Base-by-base conservation (phyloP, 1,140 invertebrate genomes). In the Odontomachus brunneus region DNA sequence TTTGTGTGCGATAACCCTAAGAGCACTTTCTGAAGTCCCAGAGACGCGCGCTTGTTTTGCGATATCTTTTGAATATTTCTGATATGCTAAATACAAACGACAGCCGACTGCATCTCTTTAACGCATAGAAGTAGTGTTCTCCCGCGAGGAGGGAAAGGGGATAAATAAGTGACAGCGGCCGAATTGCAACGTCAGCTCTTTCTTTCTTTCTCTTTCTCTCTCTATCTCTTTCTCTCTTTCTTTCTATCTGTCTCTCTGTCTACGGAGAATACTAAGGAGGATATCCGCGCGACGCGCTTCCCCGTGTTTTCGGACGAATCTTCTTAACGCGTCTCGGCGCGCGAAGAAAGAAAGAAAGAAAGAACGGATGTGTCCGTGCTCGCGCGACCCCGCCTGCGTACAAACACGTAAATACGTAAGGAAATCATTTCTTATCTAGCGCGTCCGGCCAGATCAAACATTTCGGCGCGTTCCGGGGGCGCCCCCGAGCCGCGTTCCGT, bases 381-480 rank as follows among this genome's bases (percentile, higher is more conserved):
- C 38, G 38, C 9, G 38, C 38, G 3, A 11, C 38, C 51, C 33
- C 24, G 33, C 65, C 38, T 53, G 75, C 24, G 24, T 59, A 14
- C 65, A 80, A 80, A 80, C 51, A 80, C 75, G 65, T 59, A 80
- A 80, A 80, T 80, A 80, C 65, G 65, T 48, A 69, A 80, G 75
- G 51, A 80, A 80, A 80, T 80, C 75, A 80, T 80, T 69, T 71
- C 75, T 71, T 80, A 71, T 69, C 75, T 55, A 69, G 63, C 65
- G 63, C 65, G 65, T 57, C 65, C 75, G 65, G 38, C 65, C 26
- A 71, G 65, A 80, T 80, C 75, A 80, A 80, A 57, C 75, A 80
- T 80, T 57, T 62, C 78, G 49, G 38, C 26, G 26, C 26, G 38
- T 69, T 24, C 38, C 11, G 12, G 15, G 3, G 19, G 9, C 49